These are phyloP conservation scores for Pegea sp. DNA, from an alignment of 23 tunicate species.

Conservation along the genomic window DNA sequence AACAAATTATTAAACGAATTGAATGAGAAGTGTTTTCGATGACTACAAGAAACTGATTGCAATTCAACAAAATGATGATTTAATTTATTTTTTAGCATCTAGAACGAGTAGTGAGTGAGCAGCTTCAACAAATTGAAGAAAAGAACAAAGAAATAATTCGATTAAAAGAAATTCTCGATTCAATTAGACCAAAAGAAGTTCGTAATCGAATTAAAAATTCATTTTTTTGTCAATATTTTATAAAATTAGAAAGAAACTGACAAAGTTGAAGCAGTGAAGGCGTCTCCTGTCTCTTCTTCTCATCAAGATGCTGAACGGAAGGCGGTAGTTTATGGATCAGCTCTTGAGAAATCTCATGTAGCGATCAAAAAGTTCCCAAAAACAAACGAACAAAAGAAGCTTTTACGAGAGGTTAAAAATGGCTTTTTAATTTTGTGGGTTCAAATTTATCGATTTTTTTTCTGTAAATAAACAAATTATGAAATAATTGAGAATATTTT, in stretches of 20 bases:
- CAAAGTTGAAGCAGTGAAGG: too few species aligned
- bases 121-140: conserved; percentile 4
- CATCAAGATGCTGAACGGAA: too few species aligned
- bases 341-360: neutral
- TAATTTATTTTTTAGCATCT: neutral
- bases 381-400: conserved; percentile 17
- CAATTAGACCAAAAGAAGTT: conserved; percentile 4
- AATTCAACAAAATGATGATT: too few species aligned
- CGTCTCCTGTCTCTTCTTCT: too few species aligned
- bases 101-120: conserved; percentile 1
- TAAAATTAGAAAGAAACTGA: neutral
- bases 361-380: conserved; percentile 14
- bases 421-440: too few species aligned
- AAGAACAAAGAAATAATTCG: conserved; percentile 15
- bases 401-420: conserved; percentile 20
- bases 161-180: conserved; percentile 17
- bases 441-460: too few species aligned
- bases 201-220: too few species aligned
- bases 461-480: too few species aligned
- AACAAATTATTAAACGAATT: too few species aligned
- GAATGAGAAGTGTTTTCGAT: too few species aligned
- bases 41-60: too few species aligned
- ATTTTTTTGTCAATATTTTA: neutral
- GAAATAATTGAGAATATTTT: neutral
- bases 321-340: neutral